phyloP scores from a whole-genome alignment of 2,888 invertebrate genomes.

The Luperina nickerlii region DNA sequence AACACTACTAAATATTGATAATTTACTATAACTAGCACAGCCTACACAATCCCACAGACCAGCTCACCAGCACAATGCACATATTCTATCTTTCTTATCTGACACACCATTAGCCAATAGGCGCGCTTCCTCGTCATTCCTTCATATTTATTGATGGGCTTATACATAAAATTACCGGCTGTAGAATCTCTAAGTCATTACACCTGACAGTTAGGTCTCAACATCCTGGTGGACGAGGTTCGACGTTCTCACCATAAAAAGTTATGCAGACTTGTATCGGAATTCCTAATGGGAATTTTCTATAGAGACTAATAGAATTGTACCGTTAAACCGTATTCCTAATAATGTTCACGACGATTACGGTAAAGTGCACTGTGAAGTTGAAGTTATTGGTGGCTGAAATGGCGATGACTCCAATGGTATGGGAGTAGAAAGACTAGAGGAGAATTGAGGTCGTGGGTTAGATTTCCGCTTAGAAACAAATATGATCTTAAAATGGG shows the following conservation, averaged over 20 bases:
- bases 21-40: conserved; percentile 1
- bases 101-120: conserved; percentile 26
- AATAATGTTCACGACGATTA: conserved; percentile 37
- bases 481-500: not conserved
- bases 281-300: conserved; percentile 55
- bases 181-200: conserved; percentile 43
- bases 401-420: conserved; percentile 7
- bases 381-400: conserved; percentile 29
- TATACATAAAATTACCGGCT: conserved; percentile 39
- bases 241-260: conserved; percentile 51
- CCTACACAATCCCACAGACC: not conserved
- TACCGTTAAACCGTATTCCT: conserved; percentile 29
- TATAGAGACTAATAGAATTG: conserved; percentile 38
- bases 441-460: not conserved
- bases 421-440: not conserved
- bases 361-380: conserved; percentile 39
- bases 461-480: not conserved
- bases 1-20: not conserved
- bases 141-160: conserved; percentile 51
- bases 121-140: conserved; percentile 24
- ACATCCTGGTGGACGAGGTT: conserved; percentile 42
- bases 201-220: conserved; percentile 31
- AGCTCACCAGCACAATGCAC: not conserved
- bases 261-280: conserved; percentile 48
- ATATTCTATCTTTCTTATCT: conserved; percentile 23